These are phyloP conservation scores for Pachydiplax longipennis DNA, from an alignment of 2,888 invertebrate species.

Conservation along the genomic window DNA sequence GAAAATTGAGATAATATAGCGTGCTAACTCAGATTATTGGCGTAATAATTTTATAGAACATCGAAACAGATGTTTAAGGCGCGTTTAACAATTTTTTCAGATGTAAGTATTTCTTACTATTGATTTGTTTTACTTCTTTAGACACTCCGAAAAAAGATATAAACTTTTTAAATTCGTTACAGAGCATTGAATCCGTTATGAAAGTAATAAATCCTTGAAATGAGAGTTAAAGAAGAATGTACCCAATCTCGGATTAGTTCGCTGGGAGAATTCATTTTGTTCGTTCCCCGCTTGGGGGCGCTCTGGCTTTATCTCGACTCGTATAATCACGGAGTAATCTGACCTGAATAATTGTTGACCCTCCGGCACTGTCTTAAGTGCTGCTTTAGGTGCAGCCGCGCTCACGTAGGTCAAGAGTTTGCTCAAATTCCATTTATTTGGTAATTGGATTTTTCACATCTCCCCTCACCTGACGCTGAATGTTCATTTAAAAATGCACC, in stretches of 20 bases:
- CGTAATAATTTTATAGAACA: no score
- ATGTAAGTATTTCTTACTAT: no score
- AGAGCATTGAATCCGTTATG: no score
- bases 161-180: no score
- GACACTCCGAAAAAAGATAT: no score
- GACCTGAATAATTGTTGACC: constrained; percentile 41
- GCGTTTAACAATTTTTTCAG: no score
- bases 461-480: neutral
- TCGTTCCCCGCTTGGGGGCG: neutral
- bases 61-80: no score
- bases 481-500: neutral
- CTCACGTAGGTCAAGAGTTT: neutral
- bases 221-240: neutral
- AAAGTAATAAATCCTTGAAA: no score
- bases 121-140: no score
- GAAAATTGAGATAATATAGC: no score
- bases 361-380: neutral
- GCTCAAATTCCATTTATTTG: neutral
- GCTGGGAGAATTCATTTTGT: neutral
- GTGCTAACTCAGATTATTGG: no score
- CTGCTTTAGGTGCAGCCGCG: neutral
- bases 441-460: neutral
- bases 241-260: neutral
- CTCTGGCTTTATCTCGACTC: neutral
- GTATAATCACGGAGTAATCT: constrained; percentile 2